These are phyloP conservation scores for Vespertilio murinus DNA, from an alignment of 2,797 vertebrate genomes.

Conservation along the genomic window DNA sequence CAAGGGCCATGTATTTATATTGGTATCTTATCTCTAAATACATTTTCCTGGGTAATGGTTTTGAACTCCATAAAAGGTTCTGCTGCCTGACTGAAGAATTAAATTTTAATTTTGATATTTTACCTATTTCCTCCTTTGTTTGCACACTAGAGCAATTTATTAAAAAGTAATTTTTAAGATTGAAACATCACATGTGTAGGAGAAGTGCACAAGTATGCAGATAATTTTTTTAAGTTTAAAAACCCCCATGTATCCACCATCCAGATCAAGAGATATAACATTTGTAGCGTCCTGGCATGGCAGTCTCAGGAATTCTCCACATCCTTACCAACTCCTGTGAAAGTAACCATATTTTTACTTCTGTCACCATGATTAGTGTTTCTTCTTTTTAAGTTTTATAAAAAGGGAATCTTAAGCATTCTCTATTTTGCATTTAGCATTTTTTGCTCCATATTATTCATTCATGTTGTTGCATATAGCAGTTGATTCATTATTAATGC, in stretches of 20 bases:
- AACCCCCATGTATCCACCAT: neutral
- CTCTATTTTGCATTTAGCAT: neutral
- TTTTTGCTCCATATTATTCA: neutral
- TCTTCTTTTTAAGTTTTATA: neutral
- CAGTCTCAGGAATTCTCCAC: neutral
- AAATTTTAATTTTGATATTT: conserved; percentile 11
- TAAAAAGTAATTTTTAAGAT: neutral
- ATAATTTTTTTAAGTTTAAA: neutral
- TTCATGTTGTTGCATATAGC: neutral
- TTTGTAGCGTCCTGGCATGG: no score
- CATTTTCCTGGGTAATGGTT: neutral
- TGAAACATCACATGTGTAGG: neutral
- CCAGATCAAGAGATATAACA: neutral
- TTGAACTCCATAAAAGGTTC: neutral
- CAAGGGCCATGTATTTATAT: neutral
- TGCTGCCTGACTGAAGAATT: neutral
- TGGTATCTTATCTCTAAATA: neutral
- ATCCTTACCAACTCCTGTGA: neutral
- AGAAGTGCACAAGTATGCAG: neutral
- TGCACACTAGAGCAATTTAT: neutral
- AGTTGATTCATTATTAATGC: neutral
- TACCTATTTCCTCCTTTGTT: neutral
- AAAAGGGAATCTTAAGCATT: neutral
- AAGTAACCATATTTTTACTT: neutral
- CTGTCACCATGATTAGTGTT: neutral